Evolutionary conservation across 1,140 invertebrate species (phyloP), one percentile per base, ranked within the genome.

Genomic region (Eumaeus atala): DNA sequence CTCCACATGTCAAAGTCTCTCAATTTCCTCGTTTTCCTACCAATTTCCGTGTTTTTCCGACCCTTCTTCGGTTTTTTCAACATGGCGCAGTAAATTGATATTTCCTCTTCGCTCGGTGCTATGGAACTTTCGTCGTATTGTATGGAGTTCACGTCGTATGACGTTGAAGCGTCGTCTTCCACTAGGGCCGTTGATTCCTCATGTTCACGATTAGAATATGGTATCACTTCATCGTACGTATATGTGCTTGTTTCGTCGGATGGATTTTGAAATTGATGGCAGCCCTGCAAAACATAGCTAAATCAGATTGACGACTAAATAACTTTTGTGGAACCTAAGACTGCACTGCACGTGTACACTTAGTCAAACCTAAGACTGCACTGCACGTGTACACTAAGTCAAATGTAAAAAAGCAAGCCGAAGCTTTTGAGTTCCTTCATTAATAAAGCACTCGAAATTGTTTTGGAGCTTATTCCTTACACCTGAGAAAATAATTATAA

Each of bases 1-100:
- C 72, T 66, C 82, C 82, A 85, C 82, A 85, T 85, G 40, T 70
- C 77, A 6, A 69, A 58, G n/a, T 85, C 82, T 1, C 70, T 67
- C 47, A 77, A n/a, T 36, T 74, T 70, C 58, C 74, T 59, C 35
- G 78, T 74, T 35, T 75, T 79, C 1, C 58, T 28, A 2, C 6
- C 21, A 28, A 28, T 28, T 2, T 28, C 21, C 21, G 21, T 28
- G 21, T 28, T 28, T 28, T 28, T 67, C 12, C 58, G 67, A 11
- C 56, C 71, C 51, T 79, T 85, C 61, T 79, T 84, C 6, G 70
- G 70, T 52, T 79, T 82, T 62, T 82, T 85, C 49, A 79, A 10
- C 35, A 73, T 69, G 0, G 74, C 65, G 48, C 78, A 85, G 51
- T 83, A 74, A 21, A 73, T 66, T 0, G 77, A 77, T 28, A 73